A percentile compares a stretch with the other conserved stretches of the same genome.
Conservation (phyloP, 2,888 invertebrate genomes). For the Lepidocyrtoides sp. region DNA sequence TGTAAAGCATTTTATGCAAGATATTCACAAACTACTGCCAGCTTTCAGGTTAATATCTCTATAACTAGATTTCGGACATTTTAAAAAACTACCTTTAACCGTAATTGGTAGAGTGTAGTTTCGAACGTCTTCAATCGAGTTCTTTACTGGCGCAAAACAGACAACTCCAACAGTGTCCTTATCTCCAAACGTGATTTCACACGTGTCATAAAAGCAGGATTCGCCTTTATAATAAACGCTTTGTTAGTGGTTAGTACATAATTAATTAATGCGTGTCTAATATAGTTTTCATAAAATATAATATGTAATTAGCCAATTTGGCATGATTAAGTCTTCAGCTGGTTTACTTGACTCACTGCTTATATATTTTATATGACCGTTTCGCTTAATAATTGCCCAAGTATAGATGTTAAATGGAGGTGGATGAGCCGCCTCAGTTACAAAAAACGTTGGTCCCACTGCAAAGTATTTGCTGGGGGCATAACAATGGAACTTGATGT, state of each 20-base stretch:
- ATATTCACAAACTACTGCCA: no score
- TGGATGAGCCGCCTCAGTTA: conserved; percentile 70
- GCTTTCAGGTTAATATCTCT: no score
- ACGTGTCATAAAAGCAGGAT: conserved; percentile 78
- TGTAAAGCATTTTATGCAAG: no score
- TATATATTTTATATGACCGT: conserved; percentile 77
- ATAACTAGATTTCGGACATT: no score
- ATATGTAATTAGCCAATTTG: not conserved
- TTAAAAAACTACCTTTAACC: conserved; percentile 64
- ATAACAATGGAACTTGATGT: conserved; percentile 76
- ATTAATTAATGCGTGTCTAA: not conserved
- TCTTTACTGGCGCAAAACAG: conserved; percentile 74
- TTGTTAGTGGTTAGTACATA: not conserved
- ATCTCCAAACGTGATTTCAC: conserved; percentile 79
- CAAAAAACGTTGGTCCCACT: conserved; percentile 78
- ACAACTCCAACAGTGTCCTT: conserved; percentile 72
- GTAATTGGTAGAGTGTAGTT: conserved; percentile 71
- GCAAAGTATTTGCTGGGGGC: conserved; percentile 77
- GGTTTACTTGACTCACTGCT: conserved; percentile 54
- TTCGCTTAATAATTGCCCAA: conserved; percentile 77
- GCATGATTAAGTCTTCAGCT: no score
- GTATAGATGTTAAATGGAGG: conserved; percentile 77
- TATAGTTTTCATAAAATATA: not conserved
- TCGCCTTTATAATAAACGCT: conserved; percentile 74
- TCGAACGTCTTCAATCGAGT: conserved; percentile 70